Conservation (phyloP, 2,797 vertebrate species). For the Brachyalestes nurse region DNA sequence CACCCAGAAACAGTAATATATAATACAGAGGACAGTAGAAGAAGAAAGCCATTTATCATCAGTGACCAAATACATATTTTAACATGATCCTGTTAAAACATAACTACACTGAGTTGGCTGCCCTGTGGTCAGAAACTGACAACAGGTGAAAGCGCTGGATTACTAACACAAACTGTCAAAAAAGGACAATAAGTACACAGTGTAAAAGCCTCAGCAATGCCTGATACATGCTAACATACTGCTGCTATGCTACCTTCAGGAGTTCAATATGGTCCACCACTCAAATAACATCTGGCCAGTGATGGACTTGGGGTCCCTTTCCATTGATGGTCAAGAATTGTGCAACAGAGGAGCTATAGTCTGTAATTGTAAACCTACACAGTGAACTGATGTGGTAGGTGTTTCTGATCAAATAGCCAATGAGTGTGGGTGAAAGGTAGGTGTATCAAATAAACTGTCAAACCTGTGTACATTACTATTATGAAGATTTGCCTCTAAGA, state of each 20-base stretch:
- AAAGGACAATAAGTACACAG: too few species aligned
- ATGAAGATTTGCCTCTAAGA: background rate
- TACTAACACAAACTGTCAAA: background rate
- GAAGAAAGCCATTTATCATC: too few species aligned
- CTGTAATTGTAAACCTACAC: too few species aligned
- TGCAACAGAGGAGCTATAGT: too few species aligned
- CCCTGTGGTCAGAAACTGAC: background rate
- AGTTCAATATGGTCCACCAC: too few species aligned
- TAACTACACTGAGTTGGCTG: background rate
- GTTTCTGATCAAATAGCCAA: too few species aligned
- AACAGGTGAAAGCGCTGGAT: background rate
- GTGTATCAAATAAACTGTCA: background rate
- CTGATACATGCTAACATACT: too few species aligned
- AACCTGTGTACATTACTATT: background rate
- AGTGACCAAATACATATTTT: background rate
- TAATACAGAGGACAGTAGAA: background rate
- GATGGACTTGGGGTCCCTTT: too few species aligned
- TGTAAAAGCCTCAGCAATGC: too few species aligned
- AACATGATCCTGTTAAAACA: background rate
- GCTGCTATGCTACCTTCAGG: too few species aligned
- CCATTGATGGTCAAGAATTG: too few species aligned
- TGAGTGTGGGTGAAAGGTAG: background rate
- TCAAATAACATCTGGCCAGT: too few species aligned
- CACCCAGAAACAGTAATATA: background rate
- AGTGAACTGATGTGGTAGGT: background rate